Conservation (phyloP, 2,113 vertebrate genomes). For the Oreotrochilus melanogaster region DNA sequence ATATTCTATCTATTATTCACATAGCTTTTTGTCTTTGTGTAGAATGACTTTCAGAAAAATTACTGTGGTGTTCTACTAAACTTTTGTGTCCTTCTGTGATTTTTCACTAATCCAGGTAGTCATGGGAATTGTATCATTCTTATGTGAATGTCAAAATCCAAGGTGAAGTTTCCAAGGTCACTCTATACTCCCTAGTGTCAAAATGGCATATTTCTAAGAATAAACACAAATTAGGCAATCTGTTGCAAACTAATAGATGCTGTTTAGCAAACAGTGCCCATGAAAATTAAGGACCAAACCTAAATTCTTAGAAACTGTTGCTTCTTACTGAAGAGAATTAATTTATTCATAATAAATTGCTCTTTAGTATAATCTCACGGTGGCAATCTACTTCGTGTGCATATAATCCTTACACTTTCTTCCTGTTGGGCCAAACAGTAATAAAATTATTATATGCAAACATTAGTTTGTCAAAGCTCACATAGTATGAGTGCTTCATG, state of each 20-base stretch:
- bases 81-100: not conserved
- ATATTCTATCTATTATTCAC: not conserved
- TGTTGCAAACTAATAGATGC: not conserved
- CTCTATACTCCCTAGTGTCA: not conserved
- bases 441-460: not conserved
- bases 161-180: not conserved
- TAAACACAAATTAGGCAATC: not conserved
- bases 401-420: not conserved
- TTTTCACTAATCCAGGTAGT: not conserved
- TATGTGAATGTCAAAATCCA: not conserved
- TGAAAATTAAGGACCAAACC: not conserved
- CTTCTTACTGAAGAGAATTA: not conserved
- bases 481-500: not conserved
- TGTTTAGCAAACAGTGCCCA: not conserved
- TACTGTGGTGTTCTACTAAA: not conserved
- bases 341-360: not conserved
- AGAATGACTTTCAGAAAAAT: not conserved
- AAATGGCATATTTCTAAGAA: not conserved
- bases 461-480: not conserved
- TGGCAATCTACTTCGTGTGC: not conserved
- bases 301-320: not conserved
- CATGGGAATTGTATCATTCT: not conserved
- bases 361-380: not conserved
- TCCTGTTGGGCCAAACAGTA: not conserved
- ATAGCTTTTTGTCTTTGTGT: not conserved